Evolutionary conservation across 2,888 invertebrate species (phyloP).

Genomic region (Atethmia centrago): DNA sequence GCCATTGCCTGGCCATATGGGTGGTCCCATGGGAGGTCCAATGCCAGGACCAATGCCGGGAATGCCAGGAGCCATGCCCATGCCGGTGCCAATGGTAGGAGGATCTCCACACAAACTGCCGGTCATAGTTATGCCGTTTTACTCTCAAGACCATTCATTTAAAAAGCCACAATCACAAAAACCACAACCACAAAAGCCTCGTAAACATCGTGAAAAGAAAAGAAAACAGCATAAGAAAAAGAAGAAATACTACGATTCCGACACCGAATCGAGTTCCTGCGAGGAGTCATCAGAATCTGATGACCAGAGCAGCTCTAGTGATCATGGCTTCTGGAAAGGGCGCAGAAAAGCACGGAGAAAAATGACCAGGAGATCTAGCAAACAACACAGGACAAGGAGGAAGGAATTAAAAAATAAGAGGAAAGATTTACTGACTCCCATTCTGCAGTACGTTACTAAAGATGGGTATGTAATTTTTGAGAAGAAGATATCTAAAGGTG

Average conservation of each 20-base stretch:
- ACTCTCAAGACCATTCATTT: conserved; percentile 79
- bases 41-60: conserved; percentile 49
- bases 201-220: conserved; percentile 46
- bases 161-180: conserved; percentile 73
- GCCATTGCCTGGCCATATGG: conserved; percentile 60
- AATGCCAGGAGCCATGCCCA: conserved; percentile 56
- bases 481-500: conserved; percentile 81
- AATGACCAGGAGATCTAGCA: conserved; percentile 32
- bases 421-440: conserved; percentile 78
- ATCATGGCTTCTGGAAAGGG: conserved; percentile 73
- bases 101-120: conserved; percentile 81
- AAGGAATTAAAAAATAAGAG: conserved; percentile 66
- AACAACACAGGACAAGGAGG: conserved; percentile 37
- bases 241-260: conserved; percentile 45
- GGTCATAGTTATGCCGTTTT: conserved; percentile 87
- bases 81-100: conserved; percentile 63
- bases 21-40: conserved; percentile 45
- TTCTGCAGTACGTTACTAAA: conserved; percentile 85
- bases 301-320: conserved; percentile 68
- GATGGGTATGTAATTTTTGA: conserved; percentile 87
- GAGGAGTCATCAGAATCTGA: conserved; percentile 40
- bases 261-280: conserved; percentile 25
- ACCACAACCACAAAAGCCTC: conserved; percentile 27
- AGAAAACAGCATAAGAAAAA: conserved; percentile 48
- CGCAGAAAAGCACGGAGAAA: conserved; percentile 64